These are phyloP conservation scores for Rhabdornis inornatus DNA, from an alignment of 2,113 vertebrate species.

Conservation along the genomic window DNA sequence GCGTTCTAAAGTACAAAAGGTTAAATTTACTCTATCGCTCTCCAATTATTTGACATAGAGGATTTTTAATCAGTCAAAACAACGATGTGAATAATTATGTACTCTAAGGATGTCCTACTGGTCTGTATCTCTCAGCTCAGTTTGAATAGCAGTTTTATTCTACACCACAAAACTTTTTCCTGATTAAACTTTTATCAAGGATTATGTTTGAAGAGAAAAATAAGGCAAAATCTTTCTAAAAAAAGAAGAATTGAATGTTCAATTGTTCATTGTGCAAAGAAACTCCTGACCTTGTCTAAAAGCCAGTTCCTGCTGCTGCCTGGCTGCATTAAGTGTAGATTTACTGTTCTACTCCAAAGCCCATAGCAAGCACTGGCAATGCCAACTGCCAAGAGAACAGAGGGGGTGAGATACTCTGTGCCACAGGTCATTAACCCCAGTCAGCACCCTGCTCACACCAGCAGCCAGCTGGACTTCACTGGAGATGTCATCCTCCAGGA, in stretches of 20 bases:
- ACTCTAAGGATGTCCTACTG: not conserved
- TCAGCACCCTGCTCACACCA: not conserved
- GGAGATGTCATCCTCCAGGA: not conserved
- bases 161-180: not conserved
- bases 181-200: not conserved
- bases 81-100: not conserved
- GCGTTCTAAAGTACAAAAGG: not conserved
- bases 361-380: fast-evolving
- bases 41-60: not conserved
- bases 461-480: not conserved
- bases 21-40: not conserved
- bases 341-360: not conserved
- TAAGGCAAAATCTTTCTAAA: not conserved
- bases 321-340: not conserved
- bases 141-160: not conserved
- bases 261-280: not conserved
- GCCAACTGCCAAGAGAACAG: not conserved
- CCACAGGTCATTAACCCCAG: not conserved
- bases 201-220: not conserved
- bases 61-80: not conserved
- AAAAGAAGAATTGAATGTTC: not conserved
- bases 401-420: not conserved
- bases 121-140: not conserved
- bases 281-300: not conserved
- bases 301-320: not conserved